These are phyloP conservation scores for Strix aluco DNA, from an alignment of 2,113 vertebrate genomes.

Conservation along the genomic window DNA sequence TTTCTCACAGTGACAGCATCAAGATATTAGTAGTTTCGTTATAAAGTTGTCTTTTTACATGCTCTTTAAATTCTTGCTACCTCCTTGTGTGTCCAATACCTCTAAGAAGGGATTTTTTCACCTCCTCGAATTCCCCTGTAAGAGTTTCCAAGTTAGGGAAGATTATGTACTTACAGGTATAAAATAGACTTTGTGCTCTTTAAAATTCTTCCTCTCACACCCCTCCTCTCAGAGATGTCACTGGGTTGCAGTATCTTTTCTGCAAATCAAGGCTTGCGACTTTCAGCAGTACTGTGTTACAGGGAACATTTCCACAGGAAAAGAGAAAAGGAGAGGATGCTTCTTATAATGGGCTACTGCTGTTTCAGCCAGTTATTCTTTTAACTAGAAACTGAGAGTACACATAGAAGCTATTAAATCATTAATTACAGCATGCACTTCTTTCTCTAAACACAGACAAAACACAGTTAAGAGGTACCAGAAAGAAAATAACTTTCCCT, in stretches of 20 bases:
- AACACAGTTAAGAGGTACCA: constrained; percentile 24
- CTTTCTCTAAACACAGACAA: constrained; percentile 35
- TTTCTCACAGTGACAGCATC: constrained; percentile 51
- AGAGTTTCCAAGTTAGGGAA: not conserved
- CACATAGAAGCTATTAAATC: constrained; percentile 39
- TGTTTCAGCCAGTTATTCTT: constrained; percentile 20
- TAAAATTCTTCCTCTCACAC: not conserved
- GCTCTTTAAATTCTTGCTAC: not conserved
- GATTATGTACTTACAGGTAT: not conserved
- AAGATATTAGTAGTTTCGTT: not conserved
- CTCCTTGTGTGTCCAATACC: not conserved
- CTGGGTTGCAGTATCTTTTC: constrained; percentile 3
- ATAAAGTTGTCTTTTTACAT: not conserved
- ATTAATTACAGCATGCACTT: constrained; percentile 29
- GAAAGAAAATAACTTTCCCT: constrained; percentile 29
- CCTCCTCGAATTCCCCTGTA: not conserved
- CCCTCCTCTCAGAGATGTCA: not conserved
- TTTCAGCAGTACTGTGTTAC: not conserved
- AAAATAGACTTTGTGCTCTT: not conserved
- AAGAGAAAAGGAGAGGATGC: constrained; percentile 21
- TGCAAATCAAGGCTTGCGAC: constrained; percentile 21
- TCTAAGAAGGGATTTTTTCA: not conserved
- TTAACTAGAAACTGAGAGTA: constrained; percentile 39
- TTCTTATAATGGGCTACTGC: constrained; percentile 18
- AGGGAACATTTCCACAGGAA: not conserved